Conservation (phyloP, 64 coral and sea anemone genomes). For the Platygyra sinensis region DNA sequence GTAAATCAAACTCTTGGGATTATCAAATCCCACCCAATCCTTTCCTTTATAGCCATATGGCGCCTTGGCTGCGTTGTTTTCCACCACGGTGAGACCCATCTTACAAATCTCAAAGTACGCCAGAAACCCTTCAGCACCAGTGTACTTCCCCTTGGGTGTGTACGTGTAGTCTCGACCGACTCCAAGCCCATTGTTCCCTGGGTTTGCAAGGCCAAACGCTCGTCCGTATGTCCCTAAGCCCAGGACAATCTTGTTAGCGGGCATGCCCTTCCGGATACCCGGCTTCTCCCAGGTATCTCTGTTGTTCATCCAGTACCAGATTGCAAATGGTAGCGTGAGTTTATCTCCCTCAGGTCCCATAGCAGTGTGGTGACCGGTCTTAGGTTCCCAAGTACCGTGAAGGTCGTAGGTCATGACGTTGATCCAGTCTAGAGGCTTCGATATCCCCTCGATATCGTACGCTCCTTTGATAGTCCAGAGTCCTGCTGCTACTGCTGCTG, state of each 20-base stretch:
- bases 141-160: constrained; percentile 61
- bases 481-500: constrained; percentile 65
- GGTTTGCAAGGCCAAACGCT: constrained; percentile 37
- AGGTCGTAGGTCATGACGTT: constrained; percentile 78
- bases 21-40: constrained; percentile 65
- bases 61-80: constrained; percentile 62
- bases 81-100: constrained; percentile 36
- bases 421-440: constrained; percentile 67
- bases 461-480: constrained; percentile 61
- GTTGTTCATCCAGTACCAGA: constrained; percentile 78
- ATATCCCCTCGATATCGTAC: constrained; percentile 49
- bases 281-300: constrained; percentile 72
- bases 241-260: constrained; percentile 66
- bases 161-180: constrained; percentile 42
- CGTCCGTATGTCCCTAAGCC: constrained; percentile 62
- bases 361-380: constrained; percentile 76
- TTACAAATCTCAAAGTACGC: constrained; percentile 79
- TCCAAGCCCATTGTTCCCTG: constrained; percentile 13
- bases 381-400: constrained; percentile 70
- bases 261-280: constrained; percentile 68
- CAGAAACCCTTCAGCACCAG: constrained; percentile 57
- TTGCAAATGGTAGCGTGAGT: constrained; percentile 61
- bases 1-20: constrained; percentile 53
- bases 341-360: constrained; percentile 72
- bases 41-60: constrained; percentile 63